A percentile compares a stretch with the other conserved stretches of the same genome.
phyloP scores from a whole-genome alignment of 2,797 vertebrate species.

The Miichthys miiuy region DNA sequence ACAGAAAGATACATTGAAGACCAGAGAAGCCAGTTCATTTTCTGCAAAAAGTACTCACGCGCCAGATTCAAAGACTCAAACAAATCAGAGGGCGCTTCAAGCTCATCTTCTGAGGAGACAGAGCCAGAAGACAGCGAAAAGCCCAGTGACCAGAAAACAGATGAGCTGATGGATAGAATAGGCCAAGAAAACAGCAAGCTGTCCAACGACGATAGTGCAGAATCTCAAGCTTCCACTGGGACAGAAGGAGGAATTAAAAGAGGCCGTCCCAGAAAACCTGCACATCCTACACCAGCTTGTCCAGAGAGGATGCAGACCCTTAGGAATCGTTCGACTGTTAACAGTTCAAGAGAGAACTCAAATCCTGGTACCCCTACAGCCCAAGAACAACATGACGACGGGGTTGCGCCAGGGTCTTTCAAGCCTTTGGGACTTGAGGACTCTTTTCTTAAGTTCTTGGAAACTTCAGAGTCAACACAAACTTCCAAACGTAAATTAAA shows the following conservation, averaged over 20 bases:
- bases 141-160: conserved; percentile 62
- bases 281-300: conserved; percentile 79
- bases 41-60: conserved; percentile 89
- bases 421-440: conserved; percentile 95
- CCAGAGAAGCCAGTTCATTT: conserved; percentile 94
- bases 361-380: conserved; percentile 86
- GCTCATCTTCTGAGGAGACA: conserved; percentile 74
- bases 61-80: conserved; percentile 83
- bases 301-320: conserved; percentile 82
- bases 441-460: conserved; percentile 94
- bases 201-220: conserved; percentile 73
- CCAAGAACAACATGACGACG: conserved; percentile 86
- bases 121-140: conserved; percentile 70
- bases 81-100: conserved; percentile 77
- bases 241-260: conserved; percentile 76
- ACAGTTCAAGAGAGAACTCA: conserved; percentile 85
- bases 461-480: conserved; percentile 92
- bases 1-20: conserved; percentile 94
- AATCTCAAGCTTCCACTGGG: conserved; percentile 76
- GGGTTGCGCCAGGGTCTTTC: conserved; percentile 90
- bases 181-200: conserved; percentile 76
- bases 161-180: conserved; percentile 64
- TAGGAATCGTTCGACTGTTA: conserved; percentile 78
- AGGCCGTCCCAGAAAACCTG: conserved; percentile 84
- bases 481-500: conserved; percentile 91